Conservation (phyloP, 2,888 invertebrate genomes). For the Cephus pulcher region DNA sequence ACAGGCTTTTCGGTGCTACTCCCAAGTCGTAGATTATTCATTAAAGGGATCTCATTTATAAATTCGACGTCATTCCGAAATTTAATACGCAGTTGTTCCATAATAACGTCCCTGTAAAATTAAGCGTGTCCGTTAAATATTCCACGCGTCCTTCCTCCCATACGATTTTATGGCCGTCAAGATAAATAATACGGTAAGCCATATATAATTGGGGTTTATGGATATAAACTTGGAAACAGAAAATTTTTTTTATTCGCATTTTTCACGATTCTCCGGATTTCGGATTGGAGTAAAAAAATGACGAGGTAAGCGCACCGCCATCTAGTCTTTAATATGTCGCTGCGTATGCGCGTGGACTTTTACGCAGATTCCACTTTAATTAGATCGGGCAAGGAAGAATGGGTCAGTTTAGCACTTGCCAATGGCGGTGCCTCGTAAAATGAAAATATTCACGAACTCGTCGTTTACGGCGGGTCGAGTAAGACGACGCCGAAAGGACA, state of each 20-base stretch:
- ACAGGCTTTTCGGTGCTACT: slow-evolving; percentile 34
- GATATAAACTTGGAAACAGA: background rate
- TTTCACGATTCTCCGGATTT: background rate
- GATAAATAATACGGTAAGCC: background rate
- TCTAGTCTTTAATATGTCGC: background rate
- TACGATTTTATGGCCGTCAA: background rate
- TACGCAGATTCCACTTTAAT: background rate
- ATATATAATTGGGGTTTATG: background rate
- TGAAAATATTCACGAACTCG: background rate
- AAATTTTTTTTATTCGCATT: background rate
- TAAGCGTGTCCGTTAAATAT: background rate
- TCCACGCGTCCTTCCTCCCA: background rate
- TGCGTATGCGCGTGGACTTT: background rate
- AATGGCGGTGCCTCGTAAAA: background rate
- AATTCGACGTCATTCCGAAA: slow-evolving; percentile 38
- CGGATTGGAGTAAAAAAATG: background rate
- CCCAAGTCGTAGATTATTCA: slow-evolving; percentile 48
- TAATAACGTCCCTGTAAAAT: slow-evolving; percentile 30
- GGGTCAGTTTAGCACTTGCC: background rate
- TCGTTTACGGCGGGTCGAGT: background rate
- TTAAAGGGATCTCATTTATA: slow-evolving; percentile 39
- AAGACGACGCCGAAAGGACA: background rate
- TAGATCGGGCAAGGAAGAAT: background rate
- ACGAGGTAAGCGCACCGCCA: background rate
- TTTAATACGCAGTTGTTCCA: slow-evolving; percentile 41